Percentiles rank a stretch among this genome's conserved stretches.
These are phyloP conservation scores for Rhyacichthys aspro DNA, from an alignment of 2,797 vertebrate genomes.

Conservation along the genomic window DNA sequence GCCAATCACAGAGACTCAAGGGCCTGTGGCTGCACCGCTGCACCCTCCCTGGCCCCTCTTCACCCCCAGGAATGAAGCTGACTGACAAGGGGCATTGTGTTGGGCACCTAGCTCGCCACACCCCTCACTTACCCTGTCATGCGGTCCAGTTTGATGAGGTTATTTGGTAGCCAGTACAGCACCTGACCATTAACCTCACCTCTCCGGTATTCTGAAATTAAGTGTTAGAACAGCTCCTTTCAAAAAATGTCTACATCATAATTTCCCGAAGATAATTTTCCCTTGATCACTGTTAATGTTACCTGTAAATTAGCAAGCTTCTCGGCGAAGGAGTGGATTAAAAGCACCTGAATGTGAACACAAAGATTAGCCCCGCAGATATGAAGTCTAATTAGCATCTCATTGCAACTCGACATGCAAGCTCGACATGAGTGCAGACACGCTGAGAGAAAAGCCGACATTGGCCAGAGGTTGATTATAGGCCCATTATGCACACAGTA, in stretches of 20 bases:
- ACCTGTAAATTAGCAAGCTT: slow-evolving; percentile 66
- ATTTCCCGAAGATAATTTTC: slow-evolving; percentile 47
- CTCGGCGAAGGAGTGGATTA: slow-evolving; percentile 68
- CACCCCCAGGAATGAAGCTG: slow-evolving; percentile 85
- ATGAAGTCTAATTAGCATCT: slow-evolving; percentile 79
- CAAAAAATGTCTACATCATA: slow-evolving; percentile 38
- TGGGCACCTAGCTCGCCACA: slow-evolving; percentile 73
- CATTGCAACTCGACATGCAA: slow-evolving; percentile 74
- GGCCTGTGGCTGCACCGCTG: slow-evolving; percentile 76
- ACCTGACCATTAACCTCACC: slow-evolving; percentile 53
- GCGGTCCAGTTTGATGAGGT: slow-evolving; percentile 77
- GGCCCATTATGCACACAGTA: slow-evolving; percentile 76
- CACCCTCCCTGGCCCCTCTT: slow-evolving; percentile 72
- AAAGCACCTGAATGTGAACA: slow-evolving; percentile 78
- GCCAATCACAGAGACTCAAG: slow-evolving; percentile 84
- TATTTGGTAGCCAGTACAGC: slow-evolving; percentile 67
- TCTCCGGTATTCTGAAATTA: slow-evolving; percentile 24
- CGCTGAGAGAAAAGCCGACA: slow-evolving; percentile 72
- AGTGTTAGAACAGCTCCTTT: slow-evolving; percentile 21
- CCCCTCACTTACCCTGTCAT: slow-evolving; percentile 81
- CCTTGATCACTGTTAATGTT: slow-evolving; percentile 46
- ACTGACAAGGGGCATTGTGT: slow-evolving; percentile 86
- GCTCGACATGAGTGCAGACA: slow-evolving; percentile 75
- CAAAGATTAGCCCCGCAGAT: slow-evolving; percentile 75
- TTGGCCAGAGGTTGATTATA: slow-evolving; percentile 78